These are phyloP conservation scores for Agrilus biguttatus DNA, from an alignment of 2,888 invertebrate genomes.

Conservation along the genomic window DNA sequence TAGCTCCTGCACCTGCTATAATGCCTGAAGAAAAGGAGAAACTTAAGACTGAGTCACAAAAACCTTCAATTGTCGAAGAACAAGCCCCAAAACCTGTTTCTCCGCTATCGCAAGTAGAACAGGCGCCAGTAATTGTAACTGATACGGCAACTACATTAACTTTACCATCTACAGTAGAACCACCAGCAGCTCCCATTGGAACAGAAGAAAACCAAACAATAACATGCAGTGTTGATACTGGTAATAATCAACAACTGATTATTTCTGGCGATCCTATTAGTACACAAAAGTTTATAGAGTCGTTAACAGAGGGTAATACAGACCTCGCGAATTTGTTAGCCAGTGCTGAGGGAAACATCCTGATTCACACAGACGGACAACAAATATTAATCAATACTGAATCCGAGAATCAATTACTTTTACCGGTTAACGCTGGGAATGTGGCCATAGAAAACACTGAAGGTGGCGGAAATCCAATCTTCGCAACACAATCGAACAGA, in stretches of 20 bases:
- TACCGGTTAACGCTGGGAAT: constrained; percentile 18
- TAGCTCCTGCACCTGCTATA: constrained; percentile 11
- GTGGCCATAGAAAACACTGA: constrained; percentile 16
- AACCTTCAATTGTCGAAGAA: constrained; percentile 7
- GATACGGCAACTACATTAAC: too few relatives aligned
- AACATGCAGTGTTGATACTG: constrained; percentile 17
- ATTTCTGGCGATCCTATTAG: constrained; percentile 30
- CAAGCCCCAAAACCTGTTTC: constrained; percentile 12
- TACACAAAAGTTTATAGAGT: constrained; percentile 30
- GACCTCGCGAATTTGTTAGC: constrained; percentile 29
- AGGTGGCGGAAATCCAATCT: constrained; percentile 23
- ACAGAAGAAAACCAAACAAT: constrained; percentile 11
- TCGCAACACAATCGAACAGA: constrained; percentile 21
- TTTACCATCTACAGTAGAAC: too few relatives aligned
- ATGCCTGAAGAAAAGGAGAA: too few relatives aligned
- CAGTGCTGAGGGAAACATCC: constrained; percentile 27
- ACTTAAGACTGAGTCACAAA: constrained; percentile 11
- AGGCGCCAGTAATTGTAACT: neutral
- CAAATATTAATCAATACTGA: constrained; percentile 32
- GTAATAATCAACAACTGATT: constrained; percentile 26
- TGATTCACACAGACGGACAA: constrained; percentile 32
- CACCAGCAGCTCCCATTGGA: too few relatives aligned
- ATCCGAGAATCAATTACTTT: constrained; percentile 22
- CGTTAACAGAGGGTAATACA: constrained; percentile 28
- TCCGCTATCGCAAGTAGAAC: constrained; percentile 1